Base-by-base conservation (phyloP, 2,113 vertebrate genomes). In the Myotis davidii region DNA sequence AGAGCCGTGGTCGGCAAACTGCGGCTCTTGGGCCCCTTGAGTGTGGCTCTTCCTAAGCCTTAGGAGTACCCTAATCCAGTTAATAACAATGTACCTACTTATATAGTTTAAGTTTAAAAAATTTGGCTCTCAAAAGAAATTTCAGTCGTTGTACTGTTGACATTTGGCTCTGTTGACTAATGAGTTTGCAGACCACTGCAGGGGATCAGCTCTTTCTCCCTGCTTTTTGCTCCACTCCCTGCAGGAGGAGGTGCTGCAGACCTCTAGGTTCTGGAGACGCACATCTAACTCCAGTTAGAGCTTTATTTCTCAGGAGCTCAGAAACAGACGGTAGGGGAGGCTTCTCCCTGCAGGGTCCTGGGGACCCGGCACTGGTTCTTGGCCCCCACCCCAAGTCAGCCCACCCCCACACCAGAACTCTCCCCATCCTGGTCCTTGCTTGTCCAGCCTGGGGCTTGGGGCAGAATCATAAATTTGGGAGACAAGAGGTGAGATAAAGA, bases 401-500 rank as follows among this genome's bases (percentile, higher is more conserved):
- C 42, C 65, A 81, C 73, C 76, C 59, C 52, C 25, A 85, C 52
- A 32, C 25, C 37, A 82, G 83, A 82, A 56, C 79, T 93, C 39
- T 85, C 65, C 59, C 25, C 9, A 1, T 59, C 59, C 8, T 0
- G 27, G 67, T 84, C 48, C 34, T 72, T 32, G 21, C 81, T 79
- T 77, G 83, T 90, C 86, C 96, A 91, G 88, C 77, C 92, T 95
- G 95, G 25, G 61, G 94, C 81, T 95, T 94, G 34, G 81, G 85
- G 64, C 48, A 85, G 88, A 96, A 96, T 92, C 94, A 97, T 97
- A 97, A 95, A 97, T 97, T 97, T 95, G 95, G 85, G 59, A 97
- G 96, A 95, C 90, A 96, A 97, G 93, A 94, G 92, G 92, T 1
- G n/a, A 96, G 97, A 98, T 95, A 98, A 96, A 96, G 95, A 98